Base-by-base conservation (phyloP, 2,113 vertebrate genomes). In the Nettapus auritus region DNA sequence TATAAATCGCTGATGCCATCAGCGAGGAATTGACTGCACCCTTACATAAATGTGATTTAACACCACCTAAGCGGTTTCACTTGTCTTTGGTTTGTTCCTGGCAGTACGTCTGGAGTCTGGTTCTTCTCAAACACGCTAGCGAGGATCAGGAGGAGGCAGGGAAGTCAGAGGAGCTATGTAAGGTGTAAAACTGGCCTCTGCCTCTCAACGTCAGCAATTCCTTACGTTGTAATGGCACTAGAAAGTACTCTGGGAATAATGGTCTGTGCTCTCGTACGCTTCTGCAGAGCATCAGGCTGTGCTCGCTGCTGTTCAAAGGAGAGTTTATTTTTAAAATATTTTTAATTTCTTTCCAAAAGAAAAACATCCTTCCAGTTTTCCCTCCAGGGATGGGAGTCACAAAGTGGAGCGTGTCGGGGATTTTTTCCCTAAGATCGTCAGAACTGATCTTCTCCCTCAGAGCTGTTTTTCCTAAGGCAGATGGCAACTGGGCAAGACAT, bases 71-170 rank as follows among this genome's bases (percentile, higher is more conserved):
- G 64, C 55, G 44, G 38, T 71, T 87, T 62, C 62, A 77, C 69
- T 26, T 76, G 34, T 53, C 86, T 95, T 38, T 62, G 84, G 92
- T 73, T 86, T 78, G 57, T 76, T 96, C 85, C 82, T 44, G 79
- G 87, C 79, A 66, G 59, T 19, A 40, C 8, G 52, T 86, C 67
- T 44, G 71, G 53, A 67, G 66, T n/a, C 71, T 81, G 68, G 19
- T 17, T 89, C 86, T 84, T 56, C 86, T 92, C 80, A 52, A 18
- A 25, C 0, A 0, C 31, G n/a, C 50, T 15, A 50, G 78, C 6
- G 4, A 55, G 75, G 91, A 79, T 40, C 68, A 46, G 29, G 46
- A 86, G 48, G 44, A 26, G 34, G 64, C 7, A n/a, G 36, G 15
- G 77, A 78, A 82, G 62, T 38, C 88, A 77, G 33, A 63, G 52